These are phyloP conservation scores for Protomyctophum bolini DNA, from an alignment of 2,113 vertebrate species.

Conservation along the genomic window DNA sequence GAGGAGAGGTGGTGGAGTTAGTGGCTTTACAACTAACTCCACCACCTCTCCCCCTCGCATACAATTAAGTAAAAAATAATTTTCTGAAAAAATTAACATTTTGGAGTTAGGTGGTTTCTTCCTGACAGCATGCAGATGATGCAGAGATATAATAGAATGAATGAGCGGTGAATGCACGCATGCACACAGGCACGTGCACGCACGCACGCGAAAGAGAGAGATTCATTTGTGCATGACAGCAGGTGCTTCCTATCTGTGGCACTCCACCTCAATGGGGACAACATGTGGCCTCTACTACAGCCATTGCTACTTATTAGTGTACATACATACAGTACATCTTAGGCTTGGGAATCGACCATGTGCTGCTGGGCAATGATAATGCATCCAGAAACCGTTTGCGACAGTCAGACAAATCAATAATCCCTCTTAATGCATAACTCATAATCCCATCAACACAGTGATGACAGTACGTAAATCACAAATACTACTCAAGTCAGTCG, in stretches of 20 bases:
- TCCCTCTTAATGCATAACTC: slow-evolving; percentile 62
- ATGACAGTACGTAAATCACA: slow-evolving; percentile 33
- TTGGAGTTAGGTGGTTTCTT: too few species aligned
- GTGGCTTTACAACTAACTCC: too few species aligned
- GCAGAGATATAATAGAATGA: too few species aligned
- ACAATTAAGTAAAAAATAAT: too few species aligned
- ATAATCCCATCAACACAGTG: slow-evolving; percentile 52
- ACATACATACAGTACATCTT: background rate
- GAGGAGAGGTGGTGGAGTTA: too few species aligned
- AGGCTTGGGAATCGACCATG: slow-evolving; percentile 69
- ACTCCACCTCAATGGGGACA: background rate
- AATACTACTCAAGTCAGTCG: slow-evolving; percentile 31
- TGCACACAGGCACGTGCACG: too few species aligned
- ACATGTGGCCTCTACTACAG: slow-evolving; percentile 13
- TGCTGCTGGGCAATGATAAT: slow-evolving; percentile 39
- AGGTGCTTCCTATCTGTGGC: slow-evolving; percentile 41
- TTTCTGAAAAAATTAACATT: too few species aligned
- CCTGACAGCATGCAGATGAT: too few species aligned
- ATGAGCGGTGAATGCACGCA: too few species aligned
- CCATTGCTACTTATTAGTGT: slow-evolving; percentile 6
- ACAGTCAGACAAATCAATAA: slow-evolving; percentile 69
- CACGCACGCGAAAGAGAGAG: too few species aligned
- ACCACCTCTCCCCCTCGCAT: too few species aligned
- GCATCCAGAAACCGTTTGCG: slow-evolving; percentile 21
- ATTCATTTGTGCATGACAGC: slow-evolving; percentile 4